These are phyloP conservation scores for Bombus huntii DNA, from an alignment of 1,140 invertebrate species.

Conservation along the genomic window DNA sequence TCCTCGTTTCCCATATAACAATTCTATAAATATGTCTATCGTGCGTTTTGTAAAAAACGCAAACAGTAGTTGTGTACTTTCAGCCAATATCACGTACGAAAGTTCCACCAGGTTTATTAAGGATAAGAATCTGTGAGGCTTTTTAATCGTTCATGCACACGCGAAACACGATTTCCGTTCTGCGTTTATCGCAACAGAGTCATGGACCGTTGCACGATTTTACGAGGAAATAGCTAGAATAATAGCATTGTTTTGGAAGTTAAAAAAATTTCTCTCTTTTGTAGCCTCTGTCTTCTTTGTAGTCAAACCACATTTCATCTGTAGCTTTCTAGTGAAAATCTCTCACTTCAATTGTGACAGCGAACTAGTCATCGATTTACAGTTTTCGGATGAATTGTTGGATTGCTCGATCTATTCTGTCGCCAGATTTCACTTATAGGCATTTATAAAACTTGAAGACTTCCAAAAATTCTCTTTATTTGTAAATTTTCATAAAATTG, in stretches of 20 bases:
- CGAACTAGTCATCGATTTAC: not conserved
- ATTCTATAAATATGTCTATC: too few species aligned
- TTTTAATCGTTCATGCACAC: not conserved
- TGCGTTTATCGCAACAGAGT: too few species aligned
- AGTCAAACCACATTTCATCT: not conserved
- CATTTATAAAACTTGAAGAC: too few species aligned
- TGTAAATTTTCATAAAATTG: too few species aligned
- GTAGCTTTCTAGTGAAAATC: not conserved
- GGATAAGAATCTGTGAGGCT: conserved; percentile 5
- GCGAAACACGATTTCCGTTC: not conserved
- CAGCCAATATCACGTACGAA: not conserved
- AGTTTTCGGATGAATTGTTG: not conserved
- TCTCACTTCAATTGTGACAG: not conserved
- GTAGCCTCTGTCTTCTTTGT: not conserved
- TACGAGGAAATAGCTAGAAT: not conserved
- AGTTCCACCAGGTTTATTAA: not conserved
- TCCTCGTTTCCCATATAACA: not conserved
- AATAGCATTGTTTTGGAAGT: not conserved
- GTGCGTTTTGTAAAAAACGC: not conserved
- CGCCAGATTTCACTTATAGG: not conserved
- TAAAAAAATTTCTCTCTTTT: not conserved
- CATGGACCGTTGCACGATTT: not conserved
- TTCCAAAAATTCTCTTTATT: too few species aligned
- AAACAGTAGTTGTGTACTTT: not conserved
- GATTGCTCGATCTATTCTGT: not conserved